These are phyloP conservation scores for Calameuta filiformis DNA, from an alignment of 2,888 invertebrate species.

Conservation along the genomic window DNA sequence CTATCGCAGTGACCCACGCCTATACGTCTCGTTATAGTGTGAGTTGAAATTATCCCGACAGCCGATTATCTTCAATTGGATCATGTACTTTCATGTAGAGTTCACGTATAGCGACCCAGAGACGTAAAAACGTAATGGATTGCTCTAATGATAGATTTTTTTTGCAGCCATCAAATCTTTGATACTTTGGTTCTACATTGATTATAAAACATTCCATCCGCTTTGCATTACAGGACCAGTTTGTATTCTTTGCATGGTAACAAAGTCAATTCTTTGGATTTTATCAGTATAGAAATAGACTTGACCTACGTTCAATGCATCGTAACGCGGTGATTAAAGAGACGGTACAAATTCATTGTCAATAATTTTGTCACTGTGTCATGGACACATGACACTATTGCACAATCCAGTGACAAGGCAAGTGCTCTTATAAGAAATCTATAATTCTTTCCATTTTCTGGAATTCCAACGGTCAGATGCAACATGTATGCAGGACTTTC, in stretches of 20 bases:
- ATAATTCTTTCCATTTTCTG: too few species aligned
- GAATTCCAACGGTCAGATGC: too few species aligned
- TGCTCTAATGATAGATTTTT: neutral
- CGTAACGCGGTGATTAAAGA: neutral
- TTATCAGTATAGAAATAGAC: neutral
- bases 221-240: neutral
- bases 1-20: conserved; percentile 54
- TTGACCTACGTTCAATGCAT: neutral
- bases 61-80: conserved; percentile 50
- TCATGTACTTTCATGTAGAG: conserved; percentile 24
- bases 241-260: neutral
- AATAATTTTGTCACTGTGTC: neutral
- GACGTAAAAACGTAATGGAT: neutral
- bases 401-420: neutral
- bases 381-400: neutral
- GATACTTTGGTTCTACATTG: neutral
- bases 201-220: neutral
- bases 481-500: too few species aligned
- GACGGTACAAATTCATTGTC: neutral
- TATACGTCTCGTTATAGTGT: conserved; percentile 36
- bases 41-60: conserved; percentile 51
- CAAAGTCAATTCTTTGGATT: neutral
- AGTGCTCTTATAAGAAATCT: neutral
- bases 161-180: neutral
- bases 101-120: neutral